Conservation (phyloP, 2,888 invertebrate species). For the Drosophila vallismaia region DNA sequence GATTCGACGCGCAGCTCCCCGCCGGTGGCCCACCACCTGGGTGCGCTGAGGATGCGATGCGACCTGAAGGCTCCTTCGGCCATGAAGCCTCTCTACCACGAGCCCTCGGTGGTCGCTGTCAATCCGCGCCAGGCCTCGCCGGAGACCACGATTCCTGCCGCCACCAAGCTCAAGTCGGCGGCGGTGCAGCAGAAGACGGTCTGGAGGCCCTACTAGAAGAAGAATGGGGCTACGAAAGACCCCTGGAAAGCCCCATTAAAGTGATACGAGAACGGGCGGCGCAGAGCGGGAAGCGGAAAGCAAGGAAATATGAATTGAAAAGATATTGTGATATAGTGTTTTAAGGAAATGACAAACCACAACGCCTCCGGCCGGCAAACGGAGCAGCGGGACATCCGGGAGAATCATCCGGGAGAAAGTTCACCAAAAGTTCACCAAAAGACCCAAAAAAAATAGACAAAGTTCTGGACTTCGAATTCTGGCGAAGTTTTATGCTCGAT, state of each 20-base stretch:
- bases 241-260: constrained; percentile 22
- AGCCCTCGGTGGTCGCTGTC: constrained; percentile 78
- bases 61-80: constrained; percentile 87
- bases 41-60: constrained; percentile 84
- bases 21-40: constrained; percentile 84
- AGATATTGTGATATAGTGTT: constrained; percentile 81
- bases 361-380: constrained; percentile 68
- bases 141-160: constrained; percentile 83
- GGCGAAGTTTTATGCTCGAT: constrained; percentile 81
- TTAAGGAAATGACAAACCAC: constrained; percentile 57
- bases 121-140: constrained; percentile 67
- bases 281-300: constrained; percentile 69
- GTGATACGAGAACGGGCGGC: constrained; percentile 45
- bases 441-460: constrained; percentile 1
- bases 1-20: constrained; percentile 81
- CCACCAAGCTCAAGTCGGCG: constrained; percentile 86
- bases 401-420: constrained; percentile 25
- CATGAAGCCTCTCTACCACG: constrained; percentile 84
- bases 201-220: constrained; percentile 89
- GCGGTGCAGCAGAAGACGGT: constrained; percentile 87
- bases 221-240: not conserved
- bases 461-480: constrained; percentile 66
- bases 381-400: constrained; percentile 48
- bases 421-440: constrained; percentile 3
- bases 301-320: constrained; percentile 1